Conservation (phyloP, 2,888 invertebrate species). For the Limenitis camilla region DNA sequence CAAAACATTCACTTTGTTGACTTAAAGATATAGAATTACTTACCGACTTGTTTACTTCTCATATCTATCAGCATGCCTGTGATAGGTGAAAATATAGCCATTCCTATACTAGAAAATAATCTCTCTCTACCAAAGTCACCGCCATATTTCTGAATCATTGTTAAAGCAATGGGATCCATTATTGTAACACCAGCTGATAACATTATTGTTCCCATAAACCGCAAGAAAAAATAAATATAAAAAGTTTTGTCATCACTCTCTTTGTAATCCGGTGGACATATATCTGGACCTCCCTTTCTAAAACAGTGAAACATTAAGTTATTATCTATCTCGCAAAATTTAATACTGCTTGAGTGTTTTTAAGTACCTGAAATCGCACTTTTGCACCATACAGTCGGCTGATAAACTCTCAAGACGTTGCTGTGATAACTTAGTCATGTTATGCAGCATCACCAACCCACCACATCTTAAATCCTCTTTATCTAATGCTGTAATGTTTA, state of each 20-base stretch:
- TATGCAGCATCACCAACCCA: slow-evolving; percentile 79
- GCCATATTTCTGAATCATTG: slow-evolving; percentile 88
- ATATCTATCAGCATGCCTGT: slow-evolving; percentile 86
- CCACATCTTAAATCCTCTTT: slow-evolving; percentile 84
- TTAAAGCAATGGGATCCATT: slow-evolving; percentile 90
- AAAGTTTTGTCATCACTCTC: slow-evolving; percentile 85
- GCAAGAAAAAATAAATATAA: slow-evolving; percentile 86
- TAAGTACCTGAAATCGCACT: slow-evolving; percentile 79
- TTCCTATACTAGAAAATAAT: slow-evolving; percentile 85
- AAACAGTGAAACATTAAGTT: slow-evolving; percentile 38
- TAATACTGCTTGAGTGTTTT: slow-evolving; percentile 5
- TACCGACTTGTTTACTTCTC: slow-evolving; percentile 75
- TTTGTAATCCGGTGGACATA: slow-evolving; percentile 86
- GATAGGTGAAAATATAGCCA: slow-evolving; percentile 87
- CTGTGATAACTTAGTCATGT: slow-evolving; percentile 75
- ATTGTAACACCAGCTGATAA: slow-evolving; percentile 89
- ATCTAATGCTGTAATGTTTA: slow-evolving; percentile 83
- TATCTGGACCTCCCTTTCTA: slow-evolving; percentile 81
- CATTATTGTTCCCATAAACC: slow-evolving; percentile 87
- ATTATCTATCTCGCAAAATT: background rate
- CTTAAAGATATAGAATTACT: slow-evolving; percentile 59
- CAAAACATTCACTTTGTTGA: slow-evolving; percentile 39
- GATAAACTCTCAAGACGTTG: slow-evolving; percentile 75
- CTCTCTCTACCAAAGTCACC: slow-evolving; percentile 88
- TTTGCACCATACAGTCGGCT: slow-evolving; percentile 84